These are phyloP conservation scores for Porites lutea DNA, from an alignment of 64 coral and sea anemone species.

Conservation along the genomic window DNA sequence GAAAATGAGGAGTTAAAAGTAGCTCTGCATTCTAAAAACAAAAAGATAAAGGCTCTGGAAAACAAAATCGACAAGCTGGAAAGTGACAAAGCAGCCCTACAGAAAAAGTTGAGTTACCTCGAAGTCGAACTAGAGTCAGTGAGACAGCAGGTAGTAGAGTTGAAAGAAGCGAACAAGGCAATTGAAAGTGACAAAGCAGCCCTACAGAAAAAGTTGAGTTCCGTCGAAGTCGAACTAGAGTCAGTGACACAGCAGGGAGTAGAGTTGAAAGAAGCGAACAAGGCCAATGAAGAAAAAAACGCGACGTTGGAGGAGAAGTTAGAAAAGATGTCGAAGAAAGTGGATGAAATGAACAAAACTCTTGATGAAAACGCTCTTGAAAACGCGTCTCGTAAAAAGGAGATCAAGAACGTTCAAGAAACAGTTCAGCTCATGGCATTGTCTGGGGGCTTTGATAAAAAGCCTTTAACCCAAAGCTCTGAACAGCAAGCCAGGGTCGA, in stretches of 20 bases:
- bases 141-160: constrained; percentile 13
- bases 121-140: constrained; percentile 14
- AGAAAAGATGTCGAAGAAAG: constrained; percentile 9
- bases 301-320: not conserved
- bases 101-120: not conserved
- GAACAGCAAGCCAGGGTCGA: not conserved
- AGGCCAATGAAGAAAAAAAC: not conserved
- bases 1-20: constrained; percentile 2
- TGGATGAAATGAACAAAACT: constrained; percentile 13
- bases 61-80: constrained; percentile 28
- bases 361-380: too few relatives aligned
- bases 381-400: not conserved
- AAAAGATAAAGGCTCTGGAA: not conserved
- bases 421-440: not conserved
- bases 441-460: not conserved
- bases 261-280: too few relatives aligned
- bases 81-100: not conserved
- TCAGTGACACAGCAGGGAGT: too few relatives aligned
- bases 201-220: too few relatives aligned
- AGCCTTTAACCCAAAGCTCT: not conserved
- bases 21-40: constrained; percentile 5
- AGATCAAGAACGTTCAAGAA: constrained; percentile 4
- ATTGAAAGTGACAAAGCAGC: too few relatives aligned
- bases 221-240: too few relatives aligned
- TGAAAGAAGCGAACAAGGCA: too few relatives aligned